A percentile compares a stretch with the other conserved stretches of the same genome.
These are phyloP conservation scores for Bombus vancouverensis DNA, from an alignment of 1,140 invertebrate species.

Conservation along the genomic window DNA sequence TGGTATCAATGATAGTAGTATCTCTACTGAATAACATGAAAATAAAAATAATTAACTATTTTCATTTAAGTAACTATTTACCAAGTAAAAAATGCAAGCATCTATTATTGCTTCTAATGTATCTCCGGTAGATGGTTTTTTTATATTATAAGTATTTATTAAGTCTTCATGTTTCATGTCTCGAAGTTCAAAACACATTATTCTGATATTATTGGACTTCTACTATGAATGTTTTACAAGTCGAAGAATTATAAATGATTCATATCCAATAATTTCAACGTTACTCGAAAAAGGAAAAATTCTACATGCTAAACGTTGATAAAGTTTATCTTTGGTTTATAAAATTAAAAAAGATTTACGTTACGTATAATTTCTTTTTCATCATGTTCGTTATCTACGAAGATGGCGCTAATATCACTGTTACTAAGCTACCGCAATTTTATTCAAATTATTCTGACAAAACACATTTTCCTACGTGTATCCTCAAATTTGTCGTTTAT, in stretches of 20 bases:
- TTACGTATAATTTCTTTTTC: conserved; percentile 39
- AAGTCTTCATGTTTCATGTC: neutral
- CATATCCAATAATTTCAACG: neutral
- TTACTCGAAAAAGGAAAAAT: no score
- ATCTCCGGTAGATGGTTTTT: conserved; percentile 61
- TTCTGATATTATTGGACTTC: neutral
- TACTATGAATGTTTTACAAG: neutral
- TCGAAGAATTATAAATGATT: neutral
- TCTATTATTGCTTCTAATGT: conserved; percentile 30
- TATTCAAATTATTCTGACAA: conserved; percentile 28
- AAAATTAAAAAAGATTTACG: conserved; percentile 25
- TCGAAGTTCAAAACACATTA: conserved; percentile 20
- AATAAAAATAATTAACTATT: conserved; percentile 72
- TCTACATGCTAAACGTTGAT: neutral
- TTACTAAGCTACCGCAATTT: conserved; percentile 47
- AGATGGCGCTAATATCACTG: conserved; percentile 44
- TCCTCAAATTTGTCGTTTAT: neutral
- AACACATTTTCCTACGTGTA: neutral
- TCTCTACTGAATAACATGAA: conserved; percentile 56
- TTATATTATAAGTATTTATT: conserved; percentile 9
- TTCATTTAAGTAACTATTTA: conserved; percentile 39
- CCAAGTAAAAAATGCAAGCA: conserved; percentile 41
- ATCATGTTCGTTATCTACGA: neutral
- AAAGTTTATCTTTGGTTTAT: neutral
- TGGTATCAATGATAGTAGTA: neutral